Percentiles rank a stretch among this genome's conserved stretches.
phyloP scores from a whole-genome alignment of 2,888 invertebrate genomes.

The Drosophila recens region DNA sequence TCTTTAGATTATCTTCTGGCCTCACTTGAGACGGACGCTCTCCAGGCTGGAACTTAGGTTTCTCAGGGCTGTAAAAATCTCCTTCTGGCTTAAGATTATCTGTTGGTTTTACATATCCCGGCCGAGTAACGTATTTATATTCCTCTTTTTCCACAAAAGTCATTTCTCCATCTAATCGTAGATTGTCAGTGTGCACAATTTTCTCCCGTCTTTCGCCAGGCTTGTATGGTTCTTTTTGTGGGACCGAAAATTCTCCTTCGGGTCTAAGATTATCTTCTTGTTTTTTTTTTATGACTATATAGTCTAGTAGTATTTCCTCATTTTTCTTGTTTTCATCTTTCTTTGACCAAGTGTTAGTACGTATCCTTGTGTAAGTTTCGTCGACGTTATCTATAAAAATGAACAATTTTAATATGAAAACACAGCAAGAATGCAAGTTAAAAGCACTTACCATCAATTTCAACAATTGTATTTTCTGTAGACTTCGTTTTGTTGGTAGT shows the following conservation, averaged over 20 bases:
- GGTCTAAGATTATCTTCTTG: constrained; percentile 88
- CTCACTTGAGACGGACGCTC: constrained; percentile 85
- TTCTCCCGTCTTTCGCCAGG: constrained; percentile 86
- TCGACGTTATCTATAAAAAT: constrained; percentile 68
- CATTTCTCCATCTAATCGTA: constrained; percentile 87
- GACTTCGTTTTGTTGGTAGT: constrained; percentile 87
- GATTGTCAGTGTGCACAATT: constrained; percentile 87
- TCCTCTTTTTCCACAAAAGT: constrained; percentile 85
- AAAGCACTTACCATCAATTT: constrained; percentile 57
- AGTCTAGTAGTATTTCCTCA: constrained; percentile 75
- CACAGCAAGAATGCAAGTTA: not conserved
- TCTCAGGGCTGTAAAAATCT: constrained; percentile 69
- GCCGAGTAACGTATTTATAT: constrained; percentile 86
- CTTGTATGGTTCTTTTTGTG: constrained; percentile 85
- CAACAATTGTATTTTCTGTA: constrained; percentile 63
- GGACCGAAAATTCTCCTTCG: constrained; percentile 87
- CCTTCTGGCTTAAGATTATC: constrained; percentile 63
- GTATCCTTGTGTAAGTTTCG: constrained; percentile 75
- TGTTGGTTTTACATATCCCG: constrained; percentile 83
- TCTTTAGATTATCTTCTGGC: constrained; percentile 85
- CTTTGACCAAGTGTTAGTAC: constrained; percentile 84
- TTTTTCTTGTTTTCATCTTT: constrained; percentile 86
- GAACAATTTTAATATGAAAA: not conserved
- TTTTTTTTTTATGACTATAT: constrained; percentile 85
- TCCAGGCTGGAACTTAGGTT: constrained; percentile 66